phyloP scores from a whole-genome alignment of 2,113 vertebrate species.

The Hiodon tergisus region DNA sequence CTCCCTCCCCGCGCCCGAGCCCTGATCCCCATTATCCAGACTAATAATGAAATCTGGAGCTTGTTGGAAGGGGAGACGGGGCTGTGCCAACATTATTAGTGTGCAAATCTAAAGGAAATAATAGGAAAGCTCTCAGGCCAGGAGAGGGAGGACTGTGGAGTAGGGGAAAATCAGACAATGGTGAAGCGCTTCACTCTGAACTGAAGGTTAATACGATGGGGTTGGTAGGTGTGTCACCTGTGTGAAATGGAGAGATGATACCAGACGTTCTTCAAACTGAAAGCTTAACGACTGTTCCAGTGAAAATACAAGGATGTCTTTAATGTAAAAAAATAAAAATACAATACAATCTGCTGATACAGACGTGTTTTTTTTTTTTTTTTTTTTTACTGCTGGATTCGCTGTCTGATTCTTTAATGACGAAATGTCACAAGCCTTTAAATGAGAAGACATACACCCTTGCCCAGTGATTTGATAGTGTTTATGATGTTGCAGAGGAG shows the following conservation, averaged over 20 bases:
- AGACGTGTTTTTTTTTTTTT: too few relatives aligned
- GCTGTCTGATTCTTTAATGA: too few relatives aligned
- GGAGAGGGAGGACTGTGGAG: slow-evolving; percentile 12
- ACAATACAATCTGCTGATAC: too few relatives aligned
- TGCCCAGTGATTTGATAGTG: too few relatives aligned
- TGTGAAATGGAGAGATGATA: background rate
- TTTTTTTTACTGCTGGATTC: too few relatives aligned
- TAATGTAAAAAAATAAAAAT: background rate
- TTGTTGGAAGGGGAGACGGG: slow-evolving; percentile 52
- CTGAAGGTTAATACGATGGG: background rate
- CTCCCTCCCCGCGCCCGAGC: slow-evolving; percentile 22
- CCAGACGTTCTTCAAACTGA: background rate
- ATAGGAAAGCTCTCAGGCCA: slow-evolving; percentile 60
- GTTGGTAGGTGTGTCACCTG: slow-evolving; percentile 10
- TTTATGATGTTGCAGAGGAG: too few relatives aligned
- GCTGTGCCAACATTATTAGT: slow-evolving; percentile 64
- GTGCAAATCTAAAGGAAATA: slow-evolving; percentile 61
- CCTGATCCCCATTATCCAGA: slow-evolving; percentile 50
- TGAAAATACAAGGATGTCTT: background rate
- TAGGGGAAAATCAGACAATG: slow-evolving; percentile 25
- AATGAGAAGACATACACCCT: too few relatives aligned
- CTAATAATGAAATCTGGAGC: slow-evolving; percentile 70
- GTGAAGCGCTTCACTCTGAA: slow-evolving; percentile 6
- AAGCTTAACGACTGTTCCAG: too few relatives aligned
- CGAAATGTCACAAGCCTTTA: too few relatives aligned